Base-by-base conservation (phyloP, 2,113 vertebrate species). In the Triplophysa dalaica region DNA sequence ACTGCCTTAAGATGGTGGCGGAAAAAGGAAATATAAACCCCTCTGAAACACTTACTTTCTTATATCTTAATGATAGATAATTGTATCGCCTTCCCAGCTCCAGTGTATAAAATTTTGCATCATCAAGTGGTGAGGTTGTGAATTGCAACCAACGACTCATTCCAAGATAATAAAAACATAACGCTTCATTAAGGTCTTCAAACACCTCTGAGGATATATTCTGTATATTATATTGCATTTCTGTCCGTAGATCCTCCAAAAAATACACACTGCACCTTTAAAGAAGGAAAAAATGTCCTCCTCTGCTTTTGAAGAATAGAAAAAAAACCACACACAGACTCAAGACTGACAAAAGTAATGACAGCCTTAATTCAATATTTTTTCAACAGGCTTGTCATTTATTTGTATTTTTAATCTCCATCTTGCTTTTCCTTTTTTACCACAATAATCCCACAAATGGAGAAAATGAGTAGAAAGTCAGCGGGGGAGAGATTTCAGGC, bases 311-410 rank as follows among this genome's bases (percentile, higher is more conserved):
- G 62, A 26, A 45, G 13, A 45, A 1, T 2, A 26, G 41, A 62
- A 75, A 52, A 48, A 75, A 62, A 75, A n/a, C n/a, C 56, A 61
- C 72, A 7, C 58, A 17, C 16, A 17, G 41, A 75, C 38, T 17
- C 38, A 1, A 64, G 38, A 41, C 19, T 79, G 77, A 70, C 58
- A 56, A 62, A 79, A 79, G 69, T 63, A 82, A 82, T 78, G 48
- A 78, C 85, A 10, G 82, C 87, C 89, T 92, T 90, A 90, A 62
- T 86, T 81, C 80, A 84, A 87, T 89, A 89, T 86, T 84, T 85
- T 86, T 89, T 85, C 84, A 77, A 84, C 88, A 87, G 87, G 85
- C 82, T 5, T 86, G 81, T 77, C 58, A 22, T 81, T 85, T 48
- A 13, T 56, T 45, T 79, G 56, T 61, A 73, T 60, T 21, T 56